Evolutionary conservation across 2,113 vertebrate genomes (phyloP).

Genomic region (Myrmecobius fasciatus): DNA sequence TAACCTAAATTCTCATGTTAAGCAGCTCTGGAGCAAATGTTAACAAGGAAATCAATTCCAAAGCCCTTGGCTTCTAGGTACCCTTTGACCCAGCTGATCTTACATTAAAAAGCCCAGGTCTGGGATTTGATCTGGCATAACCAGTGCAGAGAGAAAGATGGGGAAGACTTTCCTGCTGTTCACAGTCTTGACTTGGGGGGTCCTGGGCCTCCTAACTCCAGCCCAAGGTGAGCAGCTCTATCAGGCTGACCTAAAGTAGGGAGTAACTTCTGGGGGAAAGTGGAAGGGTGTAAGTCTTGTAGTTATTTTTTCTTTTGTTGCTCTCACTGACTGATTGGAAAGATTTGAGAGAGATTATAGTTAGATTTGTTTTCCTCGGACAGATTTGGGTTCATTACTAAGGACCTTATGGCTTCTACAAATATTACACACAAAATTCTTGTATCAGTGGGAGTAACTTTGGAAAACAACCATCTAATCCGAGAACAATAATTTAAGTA

Average conservation of each 20-base stretch:
- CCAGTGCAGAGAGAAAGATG: background rate
- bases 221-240: background rate
- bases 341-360: background rate
- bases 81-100: background rate
- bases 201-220: background rate
- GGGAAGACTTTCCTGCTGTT: background rate
- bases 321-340: background rate
- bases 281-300: background rate
- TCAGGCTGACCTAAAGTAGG: background rate
- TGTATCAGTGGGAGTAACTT: background rate
- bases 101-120: background rate
- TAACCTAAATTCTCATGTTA: background rate
- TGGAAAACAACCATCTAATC: background rate
- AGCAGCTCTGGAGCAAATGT: background rate
- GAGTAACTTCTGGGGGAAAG: background rate
- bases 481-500: background rate
- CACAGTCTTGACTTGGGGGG: background rate
- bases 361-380: background rate
- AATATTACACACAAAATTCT: background rate
- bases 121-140: background rate
- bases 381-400: background rate
- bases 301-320: background rate
- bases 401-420: background rate
- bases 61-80: background rate
- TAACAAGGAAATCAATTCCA: background rate